Conservation (phyloP, 2,797 vertebrate species). For the Coreius guichenoti region DNA sequence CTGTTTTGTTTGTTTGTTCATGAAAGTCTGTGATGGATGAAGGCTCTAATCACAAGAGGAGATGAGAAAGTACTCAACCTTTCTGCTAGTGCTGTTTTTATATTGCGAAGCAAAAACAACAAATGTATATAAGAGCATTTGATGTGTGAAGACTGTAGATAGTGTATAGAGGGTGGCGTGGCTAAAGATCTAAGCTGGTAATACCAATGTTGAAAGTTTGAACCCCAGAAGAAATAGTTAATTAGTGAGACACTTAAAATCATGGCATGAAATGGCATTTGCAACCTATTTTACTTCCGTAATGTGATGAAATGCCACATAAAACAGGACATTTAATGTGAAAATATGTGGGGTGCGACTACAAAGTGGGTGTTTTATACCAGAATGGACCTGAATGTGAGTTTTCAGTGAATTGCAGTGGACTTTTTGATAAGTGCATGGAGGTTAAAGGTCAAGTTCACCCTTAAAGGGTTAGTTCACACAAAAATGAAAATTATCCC, state of each 20-base stretch:
- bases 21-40: conserved; percentile 36
- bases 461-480: too few relatives aligned
- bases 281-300: background rate
- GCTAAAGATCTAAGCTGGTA: background rate
- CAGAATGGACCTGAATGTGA: background rate
- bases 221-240: background rate
- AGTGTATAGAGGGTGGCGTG: background rate
- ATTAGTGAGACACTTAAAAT: background rate
- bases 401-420: background rate
- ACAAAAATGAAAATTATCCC: too few relatives aligned
- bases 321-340: background rate
- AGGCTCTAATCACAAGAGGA: conserved; percentile 27
- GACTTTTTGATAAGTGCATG: background rate
- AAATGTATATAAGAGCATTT: conserved; percentile 4
- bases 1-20: conserved; percentile 34
- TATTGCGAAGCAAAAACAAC: background rate
- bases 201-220: background rate
- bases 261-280: background rate
- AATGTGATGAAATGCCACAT: background rate
- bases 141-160: conserved; percentile 4
- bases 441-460: background rate
- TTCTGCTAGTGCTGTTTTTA: background rate
- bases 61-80: conserved; percentile 34
- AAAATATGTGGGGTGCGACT: background rate
- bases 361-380: background rate